A percentile compares a stretch with the other conserved stretches of the same genome.
Evolutionary conservation across 1,140 invertebrate species (phyloP).

Genomic region (Meloidogyne hapla): DNA sequence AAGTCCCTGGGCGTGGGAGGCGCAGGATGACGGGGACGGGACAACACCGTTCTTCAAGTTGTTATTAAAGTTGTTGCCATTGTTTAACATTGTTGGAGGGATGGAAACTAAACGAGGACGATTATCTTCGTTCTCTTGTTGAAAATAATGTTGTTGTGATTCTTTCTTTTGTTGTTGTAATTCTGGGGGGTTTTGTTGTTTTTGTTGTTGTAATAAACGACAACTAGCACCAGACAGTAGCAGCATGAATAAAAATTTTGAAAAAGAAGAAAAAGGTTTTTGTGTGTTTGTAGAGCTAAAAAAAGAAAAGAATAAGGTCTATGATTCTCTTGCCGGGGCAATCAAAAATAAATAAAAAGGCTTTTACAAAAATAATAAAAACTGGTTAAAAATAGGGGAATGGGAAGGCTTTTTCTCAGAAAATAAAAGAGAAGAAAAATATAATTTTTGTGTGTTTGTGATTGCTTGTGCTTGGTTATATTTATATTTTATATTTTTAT

Average conservation of each 20-base stretch:
- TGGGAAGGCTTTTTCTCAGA: not conserved
- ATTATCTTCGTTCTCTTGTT: not conserved
- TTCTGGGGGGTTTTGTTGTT: not conserved
- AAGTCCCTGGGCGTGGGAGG: conserved; percentile 1
- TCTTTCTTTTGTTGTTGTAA: not conserved
- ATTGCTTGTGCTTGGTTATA: not conserved
- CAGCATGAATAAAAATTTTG: not conserved
- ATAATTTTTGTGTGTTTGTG: not conserved
- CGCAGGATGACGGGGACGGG: not conserved
- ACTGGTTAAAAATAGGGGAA: not conserved
- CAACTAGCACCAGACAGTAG: not conserved
- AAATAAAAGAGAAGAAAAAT: not conserved
- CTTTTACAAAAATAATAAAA: not conserved
- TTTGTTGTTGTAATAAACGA: not conserved
- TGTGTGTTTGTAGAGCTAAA: not conserved
- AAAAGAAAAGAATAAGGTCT: no score
- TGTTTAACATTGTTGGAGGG: not conserved
- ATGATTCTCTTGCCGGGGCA: no score
- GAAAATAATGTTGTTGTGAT: no score
- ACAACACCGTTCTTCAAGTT: not conserved
- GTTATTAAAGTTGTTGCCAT: not conserved
- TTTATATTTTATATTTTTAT: not conserved
- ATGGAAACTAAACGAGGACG: not conserved
- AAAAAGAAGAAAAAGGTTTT: not conserved
- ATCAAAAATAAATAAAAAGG: no score